Conservation (phyloP, 2,113 vertebrate species). For the Ursus arctos region DNA sequence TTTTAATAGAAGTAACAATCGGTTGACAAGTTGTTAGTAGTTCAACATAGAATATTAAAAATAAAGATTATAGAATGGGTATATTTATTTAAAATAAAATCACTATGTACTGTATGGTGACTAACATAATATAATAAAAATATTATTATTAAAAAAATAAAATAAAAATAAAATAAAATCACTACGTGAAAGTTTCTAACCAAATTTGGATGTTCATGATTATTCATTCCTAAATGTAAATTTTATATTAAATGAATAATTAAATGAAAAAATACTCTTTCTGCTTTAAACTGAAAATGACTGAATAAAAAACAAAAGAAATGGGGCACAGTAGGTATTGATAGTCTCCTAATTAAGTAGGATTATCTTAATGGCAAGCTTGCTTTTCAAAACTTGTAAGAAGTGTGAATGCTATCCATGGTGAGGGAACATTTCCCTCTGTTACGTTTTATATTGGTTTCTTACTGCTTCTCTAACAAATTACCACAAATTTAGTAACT, state of each 20-base stretch:
- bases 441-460: neutral
- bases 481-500: neutral
- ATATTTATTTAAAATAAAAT: conserved; percentile 61
- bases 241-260: conserved; percentile 46
- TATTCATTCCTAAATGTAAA: conserved; percentile 54
- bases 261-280: neutral
- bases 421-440: neutral
- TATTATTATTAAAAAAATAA: conserved; percentile 51
- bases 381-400: conserved; percentile 22
- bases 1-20: neutral
- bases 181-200: conserved; percentile 29
- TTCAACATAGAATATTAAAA: conserved; percentile 45
- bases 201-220: conserved; percentile 49
- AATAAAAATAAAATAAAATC: conserved; percentile 60
- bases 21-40: neutral
- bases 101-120: neutral
- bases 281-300: conserved; percentile 54
- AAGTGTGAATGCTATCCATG: neutral
- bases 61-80: conserved; percentile 10
- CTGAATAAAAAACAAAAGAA: conserved; percentile 40
- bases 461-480: neutral
- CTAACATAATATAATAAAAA: too few species aligned
- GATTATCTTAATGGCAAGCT: neutral
- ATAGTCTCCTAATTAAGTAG: conserved; percentile 20
- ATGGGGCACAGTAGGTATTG: neutral